Conservation (phyloP, 2,797 vertebrate genomes). For the Fistularia commersonii region DNA sequence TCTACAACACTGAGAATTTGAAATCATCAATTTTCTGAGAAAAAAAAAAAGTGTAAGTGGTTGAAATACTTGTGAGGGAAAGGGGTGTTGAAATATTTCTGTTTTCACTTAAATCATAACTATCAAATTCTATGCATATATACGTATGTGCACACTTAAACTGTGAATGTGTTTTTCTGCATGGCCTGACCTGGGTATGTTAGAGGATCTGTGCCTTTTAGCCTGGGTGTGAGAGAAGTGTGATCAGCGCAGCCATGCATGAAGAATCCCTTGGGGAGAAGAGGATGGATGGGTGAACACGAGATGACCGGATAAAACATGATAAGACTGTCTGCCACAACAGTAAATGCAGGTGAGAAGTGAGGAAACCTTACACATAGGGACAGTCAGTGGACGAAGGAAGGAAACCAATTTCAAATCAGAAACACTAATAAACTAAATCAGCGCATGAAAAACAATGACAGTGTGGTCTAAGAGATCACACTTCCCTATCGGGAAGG, state of each 20-base stretch:
- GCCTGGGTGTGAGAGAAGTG: conserved; percentile 45
- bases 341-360: conserved; percentile 4
- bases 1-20: too few species aligned
- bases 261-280: conserved; percentile 46
- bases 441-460: neutral
- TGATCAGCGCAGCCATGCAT: conserved; percentile 47
- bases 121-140: too few species aligned
- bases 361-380: too few species aligned
- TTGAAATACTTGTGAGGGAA: too few species aligned
- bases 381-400: too few species aligned
- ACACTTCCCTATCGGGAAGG: conserved; percentile 7
- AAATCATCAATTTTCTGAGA: too few species aligned
- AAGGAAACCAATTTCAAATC: too few species aligned
- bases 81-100: too few species aligned
- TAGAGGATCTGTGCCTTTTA: conserved; percentile 32
- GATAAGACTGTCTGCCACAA: conserved; percentile 37
- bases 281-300: conserved; percentile 45
- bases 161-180: conserved; percentile 3
- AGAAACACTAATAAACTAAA: conserved; percentile 1
- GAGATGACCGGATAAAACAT: conserved; percentile 52
- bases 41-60: too few species aligned
- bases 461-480: neutral
- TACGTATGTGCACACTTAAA: neutral
- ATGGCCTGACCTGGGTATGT: conserved; percentile 25
- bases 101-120: too few species aligned